Evolutionary conservation across 1,140 invertebrate species (phyloP).

Genomic region (Eumeta japonica): DNA sequence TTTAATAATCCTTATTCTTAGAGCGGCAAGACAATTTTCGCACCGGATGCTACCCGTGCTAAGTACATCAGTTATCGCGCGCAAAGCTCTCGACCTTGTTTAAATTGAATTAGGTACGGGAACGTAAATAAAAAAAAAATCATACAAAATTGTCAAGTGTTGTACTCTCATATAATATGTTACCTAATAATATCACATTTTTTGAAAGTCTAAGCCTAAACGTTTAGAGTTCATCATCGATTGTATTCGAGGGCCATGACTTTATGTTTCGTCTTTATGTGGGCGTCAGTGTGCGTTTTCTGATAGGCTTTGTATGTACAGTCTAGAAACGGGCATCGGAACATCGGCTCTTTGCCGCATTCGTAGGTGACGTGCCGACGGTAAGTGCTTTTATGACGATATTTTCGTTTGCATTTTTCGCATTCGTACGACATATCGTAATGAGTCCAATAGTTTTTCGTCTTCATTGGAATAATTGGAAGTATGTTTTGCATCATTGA

Average conservation of each 20-base stretch:
- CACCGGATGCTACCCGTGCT: too few relatives aligned
- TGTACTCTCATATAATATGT: too few relatives aligned
- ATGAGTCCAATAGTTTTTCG: conserved; percentile 46
- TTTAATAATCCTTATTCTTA: too few relatives aligned
- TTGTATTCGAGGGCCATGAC: conserved; percentile 40
- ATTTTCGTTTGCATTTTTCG: conserved; percentile 48
- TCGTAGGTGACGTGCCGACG: conserved; percentile 53
- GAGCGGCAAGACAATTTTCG: too few relatives aligned
- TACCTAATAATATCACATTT: conserved; percentile 50
- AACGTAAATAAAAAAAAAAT: too few relatives aligned
- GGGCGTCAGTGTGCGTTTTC: conserved; percentile 48
- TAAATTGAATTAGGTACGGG: too few relatives aligned
- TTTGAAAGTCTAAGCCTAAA: conserved; percentile 17
- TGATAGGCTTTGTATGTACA: conserved; percentile 55
- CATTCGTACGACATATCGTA: conserved; percentile 45
- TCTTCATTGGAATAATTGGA: conserved; percentile 47
- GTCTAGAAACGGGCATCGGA: conserved; percentile 50
- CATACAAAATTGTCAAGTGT: too few relatives aligned
- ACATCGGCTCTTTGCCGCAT: conserved; percentile 57
- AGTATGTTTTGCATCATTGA: conserved; percentile 48
- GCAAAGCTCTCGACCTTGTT: too few relatives aligned
- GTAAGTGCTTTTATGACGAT: conserved; percentile 55
- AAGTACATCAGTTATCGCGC: too few relatives aligned
- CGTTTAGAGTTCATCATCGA: conserved; percentile 31
- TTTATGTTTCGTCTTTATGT: conserved; percentile 44